Base-by-base conservation (phyloP, 2,113 vertebrate genomes). In the Hyperopisus bebe region DNA sequence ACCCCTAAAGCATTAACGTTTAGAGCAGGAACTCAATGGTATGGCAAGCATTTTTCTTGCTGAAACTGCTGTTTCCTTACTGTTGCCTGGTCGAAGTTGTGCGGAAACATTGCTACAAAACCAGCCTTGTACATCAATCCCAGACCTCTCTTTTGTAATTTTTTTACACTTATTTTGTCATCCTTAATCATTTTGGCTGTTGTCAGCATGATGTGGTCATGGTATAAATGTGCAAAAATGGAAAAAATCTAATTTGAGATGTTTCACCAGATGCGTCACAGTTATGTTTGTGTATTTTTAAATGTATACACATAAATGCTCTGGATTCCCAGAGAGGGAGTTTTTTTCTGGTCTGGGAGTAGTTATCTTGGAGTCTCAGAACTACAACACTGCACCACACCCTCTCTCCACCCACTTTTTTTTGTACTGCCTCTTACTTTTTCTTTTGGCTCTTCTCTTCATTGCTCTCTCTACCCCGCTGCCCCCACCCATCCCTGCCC, bases 361-460 rank as follows among this genome's bases (percentile, higher is more conserved):
- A 82, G 31, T 82, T 82, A 82, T 82, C 77, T 82, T 82, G 77
- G 74, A 82, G 83, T 86, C 77, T 39, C 42, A 46, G 50, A 87
- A 27, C 82, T 48, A n/a, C 46, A 84, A 27, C 82, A 11, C 1
- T 87, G 31, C 11, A n/a, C 35, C 13, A 31, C 48, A 55, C 86
- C 50, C 86, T 35, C 27, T 31, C 31, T 87, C 86, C 50, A 31
- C 48, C n/a, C 27, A 15, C 50, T 87, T 87, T 84, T 7, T 84
- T 84, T 4, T 15, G 5, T 17, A 27, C 15, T 24, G 39, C 82
- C 82, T 84, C 46, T 46, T 24, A 46, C 46, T 84, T 44, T 84
- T 47, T 84, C 82, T 84, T 47, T 51, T 86, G 24, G 46, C 84
- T 51, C 47, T 86, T n/a, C 21, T 86, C 48, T 53, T 11, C 47